These are phyloP conservation scores for Cirrhinus mrigala DNA, from an alignment of 2,797 vertebrate species.

Conservation along the genomic window DNA sequence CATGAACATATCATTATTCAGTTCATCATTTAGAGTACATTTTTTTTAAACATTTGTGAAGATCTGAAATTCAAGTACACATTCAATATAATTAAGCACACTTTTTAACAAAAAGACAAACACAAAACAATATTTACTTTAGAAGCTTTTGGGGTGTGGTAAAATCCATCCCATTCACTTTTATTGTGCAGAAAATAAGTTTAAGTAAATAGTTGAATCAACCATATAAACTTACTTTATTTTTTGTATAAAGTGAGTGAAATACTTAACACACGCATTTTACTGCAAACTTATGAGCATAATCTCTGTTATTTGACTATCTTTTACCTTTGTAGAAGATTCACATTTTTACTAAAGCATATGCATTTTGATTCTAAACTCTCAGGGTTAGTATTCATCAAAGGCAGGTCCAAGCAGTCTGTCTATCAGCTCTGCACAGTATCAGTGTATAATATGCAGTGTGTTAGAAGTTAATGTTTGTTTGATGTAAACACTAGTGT, in stretches of 20 bases:
- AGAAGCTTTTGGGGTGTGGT: too few relatives aligned
- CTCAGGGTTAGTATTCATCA: background rate
- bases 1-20: too few relatives aligned
- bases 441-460: background rate
- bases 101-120: too few relatives aligned
- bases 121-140: too few relatives aligned
- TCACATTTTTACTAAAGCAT: background rate
- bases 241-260: background rate
- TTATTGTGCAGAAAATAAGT: background rate
- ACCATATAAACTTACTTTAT: background rate
- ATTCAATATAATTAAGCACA: too few relatives aligned
- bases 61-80: too few relatives aligned
- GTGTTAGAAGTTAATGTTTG: slow-evolving; percentile 21
- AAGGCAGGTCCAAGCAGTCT: background rate
- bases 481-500: slow-evolving; percentile 13
- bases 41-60: too few relatives aligned
- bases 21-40: too few relatives aligned
- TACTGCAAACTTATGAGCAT: background rate
- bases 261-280: background rate
- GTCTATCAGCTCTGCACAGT: background rate
- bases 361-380: background rate
- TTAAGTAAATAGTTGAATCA: background rate
- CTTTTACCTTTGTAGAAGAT: background rate
- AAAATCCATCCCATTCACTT: too few relatives aligned
- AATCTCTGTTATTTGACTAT: too few relatives aligned